A percentile compares a stretch with the other conserved stretches of the same genome.
Conservation (phyloP, 1,140 invertebrate species). For the Caenorhabditis latens region DNA sequence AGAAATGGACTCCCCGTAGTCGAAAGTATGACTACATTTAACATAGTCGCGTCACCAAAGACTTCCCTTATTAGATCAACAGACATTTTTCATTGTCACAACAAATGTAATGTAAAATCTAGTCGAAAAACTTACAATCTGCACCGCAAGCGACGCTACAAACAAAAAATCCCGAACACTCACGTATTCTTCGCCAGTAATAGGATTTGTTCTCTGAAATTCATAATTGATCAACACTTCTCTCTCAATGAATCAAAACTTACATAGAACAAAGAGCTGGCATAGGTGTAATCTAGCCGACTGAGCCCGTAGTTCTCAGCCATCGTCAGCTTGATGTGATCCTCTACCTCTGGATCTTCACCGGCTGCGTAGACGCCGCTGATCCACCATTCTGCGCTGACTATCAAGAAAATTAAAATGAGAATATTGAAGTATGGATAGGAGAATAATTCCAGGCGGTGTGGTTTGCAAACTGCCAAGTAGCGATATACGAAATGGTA, state of each 20-base stretch:
- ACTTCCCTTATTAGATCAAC: too few relatives aligned
- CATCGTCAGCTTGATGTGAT: slow-evolving; percentile 6
- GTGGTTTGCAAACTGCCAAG: slow-evolving; percentile 6
- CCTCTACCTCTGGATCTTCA: background rate
- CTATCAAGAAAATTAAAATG: background rate
- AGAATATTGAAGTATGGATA: background rate
- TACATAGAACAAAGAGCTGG: slow-evolving; percentile 7
- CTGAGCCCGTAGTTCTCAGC: background rate
- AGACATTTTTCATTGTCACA: too few relatives aligned
- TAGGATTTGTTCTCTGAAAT: background rate
- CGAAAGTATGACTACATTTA: too few relatives aligned
- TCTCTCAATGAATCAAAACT: background rate
- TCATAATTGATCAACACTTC: background rate
- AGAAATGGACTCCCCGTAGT: too few relatives aligned
- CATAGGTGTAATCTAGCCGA: slow-evolving; percentile 1
- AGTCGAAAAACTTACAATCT: background rate
- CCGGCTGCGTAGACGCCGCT: background rate
- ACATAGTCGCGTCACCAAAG: too few relatives aligned
- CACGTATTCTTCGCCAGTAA: background rate
- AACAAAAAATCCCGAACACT: slow-evolving; percentile 17
- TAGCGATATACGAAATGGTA: slow-evolving; percentile 10
- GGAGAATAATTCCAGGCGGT: background rate
- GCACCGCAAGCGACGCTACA: background rate
- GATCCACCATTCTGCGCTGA: background rate
- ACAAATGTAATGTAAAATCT: too few relatives aligned